Evolutionary conservation across 2,797 vertebrate species (phyloP).

Genomic region (Botia almorhae): DNA sequence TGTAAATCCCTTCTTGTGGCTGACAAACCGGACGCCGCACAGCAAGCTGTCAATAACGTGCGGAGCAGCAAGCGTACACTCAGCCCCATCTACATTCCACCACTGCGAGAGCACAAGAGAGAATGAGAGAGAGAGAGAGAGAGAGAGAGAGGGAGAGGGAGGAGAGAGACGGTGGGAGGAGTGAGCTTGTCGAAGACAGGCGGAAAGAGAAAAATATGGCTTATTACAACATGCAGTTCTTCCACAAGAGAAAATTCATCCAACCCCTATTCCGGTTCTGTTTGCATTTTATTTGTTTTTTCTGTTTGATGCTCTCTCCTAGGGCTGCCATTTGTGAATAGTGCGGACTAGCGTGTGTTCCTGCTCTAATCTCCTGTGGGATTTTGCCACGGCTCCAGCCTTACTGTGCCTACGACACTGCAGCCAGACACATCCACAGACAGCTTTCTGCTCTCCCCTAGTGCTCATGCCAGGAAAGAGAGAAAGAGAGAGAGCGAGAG

Average conservation of each 20-base stretch:
- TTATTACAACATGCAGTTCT: constrained; percentile 27
- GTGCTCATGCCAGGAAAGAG: constrained; percentile 37
- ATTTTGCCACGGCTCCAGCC: constrained; percentile 41
- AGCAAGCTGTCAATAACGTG: constrained; percentile 70
- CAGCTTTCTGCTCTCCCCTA: constrained; percentile 40
- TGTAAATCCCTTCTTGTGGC: constrained; percentile 56
- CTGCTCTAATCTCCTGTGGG: constrained; percentile 38
- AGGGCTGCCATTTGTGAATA: constrained; percentile 31
- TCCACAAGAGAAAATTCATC: constrained; percentile 30
- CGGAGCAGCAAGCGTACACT: constrained; percentile 52
- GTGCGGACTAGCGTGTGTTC: constrained; percentile 31
- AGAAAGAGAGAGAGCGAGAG: constrained; percentile 17
- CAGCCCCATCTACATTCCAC: constrained; percentile 71
- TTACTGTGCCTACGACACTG: constrained; percentile 37
- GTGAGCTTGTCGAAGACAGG: constrained; percentile 46
- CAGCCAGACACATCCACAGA: constrained; percentile 44
- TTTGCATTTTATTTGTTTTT: constrained; percentile 30
- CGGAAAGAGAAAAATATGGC: constrained; percentile 33
- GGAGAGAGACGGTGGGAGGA: constrained; percentile 42
- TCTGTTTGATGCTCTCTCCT: constrained; percentile 24
- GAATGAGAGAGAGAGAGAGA: constrained; percentile 50
- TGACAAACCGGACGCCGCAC: constrained; percentile 65
- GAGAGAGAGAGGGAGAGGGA: constrained; percentile 24
- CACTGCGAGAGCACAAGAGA: constrained; percentile 58
- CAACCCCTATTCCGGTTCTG: constrained; percentile 24